These are phyloP conservation scores for Spodoptera littoralis DNA, from an alignment of 2,888 invertebrate species.

Conservation along the genomic window DNA sequence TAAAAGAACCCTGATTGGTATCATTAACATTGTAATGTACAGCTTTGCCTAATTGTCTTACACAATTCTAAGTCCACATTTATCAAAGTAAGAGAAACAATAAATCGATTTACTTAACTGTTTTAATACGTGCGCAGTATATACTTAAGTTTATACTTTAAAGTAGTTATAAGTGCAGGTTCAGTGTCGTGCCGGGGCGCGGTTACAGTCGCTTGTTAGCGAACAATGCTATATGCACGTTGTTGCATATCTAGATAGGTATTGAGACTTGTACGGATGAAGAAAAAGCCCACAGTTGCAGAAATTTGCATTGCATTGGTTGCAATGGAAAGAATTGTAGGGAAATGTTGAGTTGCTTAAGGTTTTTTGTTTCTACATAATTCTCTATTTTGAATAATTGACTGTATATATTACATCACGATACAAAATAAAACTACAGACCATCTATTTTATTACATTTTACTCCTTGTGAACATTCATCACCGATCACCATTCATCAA, in stretches of 20 bases:
- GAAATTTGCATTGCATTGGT: slow-evolving; percentile 62
- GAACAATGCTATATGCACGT: slow-evolving; percentile 79
- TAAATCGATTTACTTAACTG: slow-evolving; percentile 42
- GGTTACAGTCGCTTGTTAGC: slow-evolving; percentile 83
- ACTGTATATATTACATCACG: no score
- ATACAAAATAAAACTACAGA: no score
- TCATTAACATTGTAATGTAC: background rate
- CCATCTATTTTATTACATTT: no score
- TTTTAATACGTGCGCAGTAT: slow-evolving; percentile 46
- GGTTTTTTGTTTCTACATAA: slow-evolving; percentile 23
- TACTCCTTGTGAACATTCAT: no score
- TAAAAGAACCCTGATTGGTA: background rate
- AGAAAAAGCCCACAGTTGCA: slow-evolving; percentile 62
- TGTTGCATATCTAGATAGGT: slow-evolving; percentile 67
- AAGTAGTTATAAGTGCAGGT: slow-evolving; percentile 64
- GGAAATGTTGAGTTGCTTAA: slow-evolving; percentile 41
- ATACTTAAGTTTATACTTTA: slow-evolving; percentile 55
- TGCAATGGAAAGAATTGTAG: slow-evolving; percentile 52
- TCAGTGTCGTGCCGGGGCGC: slow-evolving; percentile 78
- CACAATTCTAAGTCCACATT: slow-evolving; percentile 1
- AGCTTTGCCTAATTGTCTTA: background rate
- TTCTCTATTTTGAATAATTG: no score
- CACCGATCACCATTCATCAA: background rate
- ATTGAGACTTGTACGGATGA: slow-evolving; percentile 58
- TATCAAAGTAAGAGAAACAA: slow-evolving; percentile 37